Base-by-base conservation (phyloP, 1,140 invertebrate species). In the Lordiphosa collinella region DNA sequence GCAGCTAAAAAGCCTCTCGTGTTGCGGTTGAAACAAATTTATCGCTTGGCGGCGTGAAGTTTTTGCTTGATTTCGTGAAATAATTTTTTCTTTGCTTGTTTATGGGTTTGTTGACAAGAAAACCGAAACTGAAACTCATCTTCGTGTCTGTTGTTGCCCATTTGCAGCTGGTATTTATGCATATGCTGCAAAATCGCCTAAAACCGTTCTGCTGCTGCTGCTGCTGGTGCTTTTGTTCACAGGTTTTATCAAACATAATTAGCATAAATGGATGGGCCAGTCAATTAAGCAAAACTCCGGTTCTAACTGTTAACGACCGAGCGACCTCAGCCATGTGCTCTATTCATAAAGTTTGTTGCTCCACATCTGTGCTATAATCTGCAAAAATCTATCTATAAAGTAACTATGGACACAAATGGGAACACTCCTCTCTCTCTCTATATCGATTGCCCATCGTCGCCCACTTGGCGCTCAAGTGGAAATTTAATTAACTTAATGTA, bases 311-410 rank as follows among this genome's bases (percentile, higher is more conserved):
- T 36, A 12, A 5, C 12, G 13, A n/a, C 25, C 14, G 7, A 7
- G 25, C 12, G 0, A 16, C 14, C 14, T 37, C 22, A 25, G 6
- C 22, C 22, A 25, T 6, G 6, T 29, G 12, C n/a, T 51, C 53
- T 38, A 71, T 82, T 64, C 78, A 68, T 60, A 72, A 60, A 76
- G 76, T 80, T 82, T 82, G 72, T 82, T 82, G 76, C 64, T 73
- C 59, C 43, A 82, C 68, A 80, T 82, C 60, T 52, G 18, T 11
- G 13, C 0, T 1, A 22, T 35, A 43, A 65, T 53, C 41, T 48
- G 32, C 10, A 18, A 43, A 40, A 55, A 70, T 64, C 50, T 52
- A 50, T 57, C 31, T n/a, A 41, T 43, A 55, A 46, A 62, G 22
- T n/a, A 37, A 12, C 36, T 14, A 37, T n/a, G 11, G 14, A 3